Base-by-base conservation (phyloP, 2,113 vertebrate species). In the Marmota monax region DNA sequence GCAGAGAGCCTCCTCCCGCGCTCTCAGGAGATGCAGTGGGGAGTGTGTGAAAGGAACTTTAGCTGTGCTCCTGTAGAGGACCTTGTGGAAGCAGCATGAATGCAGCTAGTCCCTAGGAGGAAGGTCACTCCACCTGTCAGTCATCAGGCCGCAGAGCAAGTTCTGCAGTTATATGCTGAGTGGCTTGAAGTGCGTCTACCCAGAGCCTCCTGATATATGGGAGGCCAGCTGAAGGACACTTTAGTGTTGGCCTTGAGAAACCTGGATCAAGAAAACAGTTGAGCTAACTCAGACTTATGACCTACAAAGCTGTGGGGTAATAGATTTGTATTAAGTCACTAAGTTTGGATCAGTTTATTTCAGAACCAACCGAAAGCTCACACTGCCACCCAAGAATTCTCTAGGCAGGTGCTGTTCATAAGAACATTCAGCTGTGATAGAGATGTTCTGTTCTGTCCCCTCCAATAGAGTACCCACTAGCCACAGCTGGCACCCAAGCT, bases 161-260 rank as follows among this genome's bases (percentile, higher is more conserved):
- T 16, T 13, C 39, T 61, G 7, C 16, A 25, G 6, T 23, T n/a
- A 5, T 1, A 3, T 53, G 20, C 22, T 13, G n/a, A 9, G 32
- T 18, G 11, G 20, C 48, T 11, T 25, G 42, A 56, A 53, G 22
- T 11, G 7, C 17, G 2, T 63, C 88, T 84, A 27, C 58, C 48
- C 42, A 32, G 34, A 48, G 27, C 45, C 29, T 37, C 70, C 53
- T 10, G 23, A 9, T 42, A 13, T 45, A 45, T 9, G 7, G 51
- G n/a, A 84, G 2, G 12, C n/a, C 77, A n/a, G 8, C 39, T 37
- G 84, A 22, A n/a, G 42, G 61, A 83, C 22, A 10, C 9, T 2
- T 85, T 96, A 34, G 34, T 61, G 48, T 94, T 34, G 73, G 32
- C 13, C 70, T 70, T 77, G 63, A 39, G 56, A 39, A 92, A 79